Evolutionary conservation across 2,888 invertebrate genomes (phyloP).

Genomic region (Lissocephala sabroskyi): DNA sequence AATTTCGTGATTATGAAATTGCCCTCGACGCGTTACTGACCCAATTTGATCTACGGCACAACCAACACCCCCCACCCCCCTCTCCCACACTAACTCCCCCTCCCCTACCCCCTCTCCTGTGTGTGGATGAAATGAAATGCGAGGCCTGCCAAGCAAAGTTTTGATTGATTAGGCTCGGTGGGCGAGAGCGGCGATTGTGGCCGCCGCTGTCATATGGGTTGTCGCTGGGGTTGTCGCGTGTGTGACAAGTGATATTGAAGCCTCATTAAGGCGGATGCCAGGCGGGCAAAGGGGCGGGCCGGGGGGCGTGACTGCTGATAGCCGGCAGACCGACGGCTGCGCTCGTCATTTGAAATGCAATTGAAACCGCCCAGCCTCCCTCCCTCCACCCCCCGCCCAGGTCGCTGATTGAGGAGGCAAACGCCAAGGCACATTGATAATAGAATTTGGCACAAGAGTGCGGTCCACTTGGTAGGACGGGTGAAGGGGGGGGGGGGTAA

Average conservation of each 20-base stretch:
- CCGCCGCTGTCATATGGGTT: not conserved
- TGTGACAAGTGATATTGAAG: slow-evolving; percentile 57
- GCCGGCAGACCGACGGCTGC: slow-evolving; percentile 18
- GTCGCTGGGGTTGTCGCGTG: slow-evolving; percentile 2
- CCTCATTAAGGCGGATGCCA: slow-evolving; percentile 44
- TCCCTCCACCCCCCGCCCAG: too few species aligned
- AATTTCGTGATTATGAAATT: too few species aligned
- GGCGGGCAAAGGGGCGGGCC: slow-evolving; percentile 3
- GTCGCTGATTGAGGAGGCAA: too few species aligned
- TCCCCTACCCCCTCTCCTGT: too few species aligned
- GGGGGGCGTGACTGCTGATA: slow-evolving; percentile 55
- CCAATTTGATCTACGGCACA: slow-evolving; percentile 32
- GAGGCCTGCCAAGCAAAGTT: not conserved
- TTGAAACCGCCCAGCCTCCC: slow-evolving; percentile 24
- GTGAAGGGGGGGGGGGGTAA: too few species aligned
- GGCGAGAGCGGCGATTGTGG: slow-evolving; percentile 1
- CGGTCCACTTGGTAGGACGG: too few species aligned
- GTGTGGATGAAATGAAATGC: too few species aligned
- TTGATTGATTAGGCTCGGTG: not conserved
- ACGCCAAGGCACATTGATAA: slow-evolving; percentile 51
- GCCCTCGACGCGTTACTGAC: too few species aligned
- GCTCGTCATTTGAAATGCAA: slow-evolving; percentile 49
- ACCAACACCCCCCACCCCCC: too few species aligned
- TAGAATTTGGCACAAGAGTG: slow-evolving; percentile 56
- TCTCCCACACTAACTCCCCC: too few species aligned